phyloP scores from a whole-genome alignment of 2,113 vertebrate genomes.

The Gymnorhina tibicen region DNA sequence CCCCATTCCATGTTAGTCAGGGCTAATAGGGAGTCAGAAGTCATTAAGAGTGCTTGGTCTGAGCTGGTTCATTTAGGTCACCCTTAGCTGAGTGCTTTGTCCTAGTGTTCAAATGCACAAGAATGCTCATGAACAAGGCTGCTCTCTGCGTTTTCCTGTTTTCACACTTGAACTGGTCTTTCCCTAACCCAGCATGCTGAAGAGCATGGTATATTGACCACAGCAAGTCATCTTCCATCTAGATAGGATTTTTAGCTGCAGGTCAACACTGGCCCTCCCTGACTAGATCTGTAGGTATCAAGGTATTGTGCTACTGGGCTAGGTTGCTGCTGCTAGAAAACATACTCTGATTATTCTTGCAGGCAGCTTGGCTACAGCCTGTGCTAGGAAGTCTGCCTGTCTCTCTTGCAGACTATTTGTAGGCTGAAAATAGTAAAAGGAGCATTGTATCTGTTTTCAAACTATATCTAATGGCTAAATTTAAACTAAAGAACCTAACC shows the following conservation, averaged over 20 bases:
- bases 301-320: neutral
- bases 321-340: neutral
- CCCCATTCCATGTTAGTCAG: neutral
- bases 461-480: neutral
- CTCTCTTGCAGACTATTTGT: neutral
- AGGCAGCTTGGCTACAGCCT: neutral
- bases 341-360: neutral
- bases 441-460: neutral
- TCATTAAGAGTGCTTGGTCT: neutral
- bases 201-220: neutral
- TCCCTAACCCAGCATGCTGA: neutral
- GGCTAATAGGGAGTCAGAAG: neutral
- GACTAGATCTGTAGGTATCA: neutral
- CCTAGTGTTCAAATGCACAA: neutral
- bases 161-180: neutral
- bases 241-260: neutral
- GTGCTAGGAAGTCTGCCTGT: neutral
- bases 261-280: neutral
- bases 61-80: neutral
- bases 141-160: neutral
- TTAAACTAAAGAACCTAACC: neutral
- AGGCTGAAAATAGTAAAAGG: neutral
- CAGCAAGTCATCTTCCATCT: fast-evolving
- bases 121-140: neutral
- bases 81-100: neutral